A percentile compares a stretch with the other conserved stretches of the same genome.
These are phyloP conservation scores for Nephrotoma flavescens DNA, from an alignment of 2,888 invertebrate genomes.

Conservation along the genomic window DNA sequence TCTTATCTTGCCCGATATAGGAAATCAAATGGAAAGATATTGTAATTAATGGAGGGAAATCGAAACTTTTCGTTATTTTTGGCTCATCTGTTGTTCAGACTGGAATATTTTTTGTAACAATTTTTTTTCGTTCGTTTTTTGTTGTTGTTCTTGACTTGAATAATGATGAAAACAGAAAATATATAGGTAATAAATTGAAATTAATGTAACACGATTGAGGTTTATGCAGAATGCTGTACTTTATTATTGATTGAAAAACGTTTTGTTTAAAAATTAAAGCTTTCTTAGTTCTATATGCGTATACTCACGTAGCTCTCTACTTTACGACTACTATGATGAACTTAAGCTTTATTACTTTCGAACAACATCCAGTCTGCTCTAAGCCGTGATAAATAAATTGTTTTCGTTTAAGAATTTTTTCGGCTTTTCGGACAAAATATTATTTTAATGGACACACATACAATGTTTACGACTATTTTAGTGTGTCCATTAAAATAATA, in stretches of 20 bases:
- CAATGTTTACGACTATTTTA: no score
- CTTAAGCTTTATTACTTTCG: no score
- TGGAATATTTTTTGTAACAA: background rate
- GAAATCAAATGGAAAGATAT: background rate
- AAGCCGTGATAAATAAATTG: no score
- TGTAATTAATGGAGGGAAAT: background rate
- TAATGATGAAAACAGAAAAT: background rate
- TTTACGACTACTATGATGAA: no score
- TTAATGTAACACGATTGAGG: background rate
- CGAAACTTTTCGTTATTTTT: background rate
- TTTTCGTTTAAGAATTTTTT: no score
- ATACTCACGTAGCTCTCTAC: no score
- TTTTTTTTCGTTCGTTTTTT: background rate
- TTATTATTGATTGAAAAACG: background rate
- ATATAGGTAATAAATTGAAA: background rate
- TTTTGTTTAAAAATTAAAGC: no score
- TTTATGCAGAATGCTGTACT: background rate
- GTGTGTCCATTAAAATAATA: no score
- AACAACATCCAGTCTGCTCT: no score
- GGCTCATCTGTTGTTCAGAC: background rate
- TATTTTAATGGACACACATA: no score
- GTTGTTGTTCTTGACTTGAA: background rate
- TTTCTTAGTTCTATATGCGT: no score
- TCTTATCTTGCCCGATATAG: background rate
- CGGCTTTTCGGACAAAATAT: no score